phyloP scores from a whole-genome alignment of 2,888 invertebrate species.

The Drosophila rubida region DNA sequence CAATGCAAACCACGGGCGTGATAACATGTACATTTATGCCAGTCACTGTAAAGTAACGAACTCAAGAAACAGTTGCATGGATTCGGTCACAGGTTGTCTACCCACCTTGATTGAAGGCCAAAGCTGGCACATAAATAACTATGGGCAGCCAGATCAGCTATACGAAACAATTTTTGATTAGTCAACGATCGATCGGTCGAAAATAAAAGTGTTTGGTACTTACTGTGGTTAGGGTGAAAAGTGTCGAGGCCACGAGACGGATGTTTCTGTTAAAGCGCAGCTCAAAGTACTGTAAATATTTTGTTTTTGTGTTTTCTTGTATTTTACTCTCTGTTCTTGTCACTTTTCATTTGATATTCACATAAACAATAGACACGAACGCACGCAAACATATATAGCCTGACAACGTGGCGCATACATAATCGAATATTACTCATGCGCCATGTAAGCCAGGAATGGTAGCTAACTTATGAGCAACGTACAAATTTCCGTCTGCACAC shows the following conservation, averaged over 20 bases:
- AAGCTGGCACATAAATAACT: constrained; percentile 90
- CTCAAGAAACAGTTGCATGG: constrained; percentile 11
- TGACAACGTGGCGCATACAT: constrained; percentile 48
- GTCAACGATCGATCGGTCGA: neutral
- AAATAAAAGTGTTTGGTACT: constrained; percentile 81
- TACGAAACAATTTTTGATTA: constrained; percentile 1
- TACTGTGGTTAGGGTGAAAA: constrained; percentile 90
- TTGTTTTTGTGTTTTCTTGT: constrained; percentile 29
- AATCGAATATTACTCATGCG: constrained; percentile 69
- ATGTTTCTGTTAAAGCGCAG: constrained; percentile 89
- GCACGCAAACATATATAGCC: constrained; percentile 7
- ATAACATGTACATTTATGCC: constrained; percentile 93
- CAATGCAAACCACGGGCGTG: constrained; percentile 91
- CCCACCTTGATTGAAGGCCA: constrained; percentile 92
- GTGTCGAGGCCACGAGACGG: constrained; percentile 89
- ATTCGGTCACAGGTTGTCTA: neutral
- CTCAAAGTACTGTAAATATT: constrained; percentile 88
- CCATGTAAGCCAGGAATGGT: constrained; percentile 29
- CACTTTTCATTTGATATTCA: constrained; percentile 40
- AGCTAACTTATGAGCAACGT: constrained; percentile 7
- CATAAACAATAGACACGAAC: constrained; percentile 39
- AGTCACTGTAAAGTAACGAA: constrained; percentile 72
- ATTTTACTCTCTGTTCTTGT: constrained; percentile 16
- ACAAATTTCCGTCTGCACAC: constrained; percentile 19
- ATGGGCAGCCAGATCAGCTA: constrained; percentile 84